phyloP scores from a whole-genome alignment of 2,113 vertebrate species.

The Mugil cephalus region DNA sequence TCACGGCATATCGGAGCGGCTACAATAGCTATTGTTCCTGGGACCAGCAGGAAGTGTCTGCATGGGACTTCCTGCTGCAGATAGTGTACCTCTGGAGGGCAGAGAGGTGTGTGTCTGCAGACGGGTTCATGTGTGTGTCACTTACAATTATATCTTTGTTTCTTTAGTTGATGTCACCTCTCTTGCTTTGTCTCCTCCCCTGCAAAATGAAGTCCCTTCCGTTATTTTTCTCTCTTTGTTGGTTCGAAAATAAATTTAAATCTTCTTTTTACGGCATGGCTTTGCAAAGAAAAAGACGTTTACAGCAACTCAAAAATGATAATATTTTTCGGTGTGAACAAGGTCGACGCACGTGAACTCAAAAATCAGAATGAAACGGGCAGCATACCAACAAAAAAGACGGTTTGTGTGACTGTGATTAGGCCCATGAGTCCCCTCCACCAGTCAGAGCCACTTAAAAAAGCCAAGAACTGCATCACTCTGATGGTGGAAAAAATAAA shows the following conservation, averaged over 20 bases:
- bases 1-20: constrained; percentile 78
- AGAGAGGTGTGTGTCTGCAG: constrained; percentile 66
- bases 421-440: constrained; percentile 10
- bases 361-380: not conserved
- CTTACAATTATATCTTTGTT: constrained; percentile 14
- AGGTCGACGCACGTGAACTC: not conserved
- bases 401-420: constrained; percentile 26
- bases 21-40: constrained; percentile 89
- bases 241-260: no score
- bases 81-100: constrained; percentile 77
- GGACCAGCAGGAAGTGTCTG: constrained; percentile 84
- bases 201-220: not conserved
- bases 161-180: constrained; percentile 37
- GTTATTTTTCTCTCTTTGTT: not conserved
- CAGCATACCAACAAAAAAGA: not conserved
- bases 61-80: constrained; percentile 82
- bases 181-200: constrained; percentile 11
- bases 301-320: no score
- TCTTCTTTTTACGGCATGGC: no score
- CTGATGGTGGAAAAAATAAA: constrained; percentile 9
- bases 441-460: constrained; percentile 15
- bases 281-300: no score
- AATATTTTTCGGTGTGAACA: no score
- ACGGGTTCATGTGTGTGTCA: constrained; percentile 41
- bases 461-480: constrained; percentile 37